phyloP scores from a whole-genome alignment of 2,888 invertebrate species.

The Tortrix viridana region DNA sequence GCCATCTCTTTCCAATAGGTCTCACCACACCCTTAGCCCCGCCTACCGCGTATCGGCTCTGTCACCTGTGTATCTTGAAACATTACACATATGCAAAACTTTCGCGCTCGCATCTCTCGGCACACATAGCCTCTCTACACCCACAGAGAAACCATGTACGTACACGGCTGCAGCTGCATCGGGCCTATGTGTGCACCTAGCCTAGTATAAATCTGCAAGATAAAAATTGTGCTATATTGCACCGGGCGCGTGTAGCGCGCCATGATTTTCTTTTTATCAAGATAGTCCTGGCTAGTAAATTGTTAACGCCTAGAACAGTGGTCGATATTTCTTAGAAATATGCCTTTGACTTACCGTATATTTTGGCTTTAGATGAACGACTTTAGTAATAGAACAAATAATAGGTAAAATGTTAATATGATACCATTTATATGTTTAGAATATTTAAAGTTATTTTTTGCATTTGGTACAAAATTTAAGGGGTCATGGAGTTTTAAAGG shows the following conservation, averaged over 20 bases:
- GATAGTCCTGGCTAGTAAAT: constrained; percentile 77
- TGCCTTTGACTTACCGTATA: constrained; percentile 66
- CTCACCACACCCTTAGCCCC: constrained; percentile 78
- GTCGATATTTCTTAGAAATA: constrained; percentile 75
- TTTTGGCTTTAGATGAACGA: constrained; percentile 7
- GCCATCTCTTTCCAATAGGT: constrained; percentile 83
- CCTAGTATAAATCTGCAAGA: constrained; percentile 79
- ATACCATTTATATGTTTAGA: no score
- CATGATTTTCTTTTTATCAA: constrained; percentile 66
- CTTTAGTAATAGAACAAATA: background rate
- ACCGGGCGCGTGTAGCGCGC: constrained; percentile 58
- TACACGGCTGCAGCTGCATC: constrained; percentile 47
- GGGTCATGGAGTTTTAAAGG: no score
- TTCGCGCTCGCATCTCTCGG: constrained; percentile 73
- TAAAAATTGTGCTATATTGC: constrained; percentile 81
- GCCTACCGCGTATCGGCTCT: constrained; percentile 80
- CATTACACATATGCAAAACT: constrained; percentile 85
- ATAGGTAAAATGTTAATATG: background rate
- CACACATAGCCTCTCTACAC: constrained; percentile 56
- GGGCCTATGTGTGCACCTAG: constrained; percentile 47
- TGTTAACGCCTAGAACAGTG: constrained; percentile 81
- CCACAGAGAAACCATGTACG: constrained; percentile 41
- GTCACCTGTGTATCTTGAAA: constrained; percentile 84
- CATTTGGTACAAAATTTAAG: no score
- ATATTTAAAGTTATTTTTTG: no score